Base-by-base conservation (phyloP, 2,113 vertebrate genomes). In the Connochaetes taurinus region DNA sequence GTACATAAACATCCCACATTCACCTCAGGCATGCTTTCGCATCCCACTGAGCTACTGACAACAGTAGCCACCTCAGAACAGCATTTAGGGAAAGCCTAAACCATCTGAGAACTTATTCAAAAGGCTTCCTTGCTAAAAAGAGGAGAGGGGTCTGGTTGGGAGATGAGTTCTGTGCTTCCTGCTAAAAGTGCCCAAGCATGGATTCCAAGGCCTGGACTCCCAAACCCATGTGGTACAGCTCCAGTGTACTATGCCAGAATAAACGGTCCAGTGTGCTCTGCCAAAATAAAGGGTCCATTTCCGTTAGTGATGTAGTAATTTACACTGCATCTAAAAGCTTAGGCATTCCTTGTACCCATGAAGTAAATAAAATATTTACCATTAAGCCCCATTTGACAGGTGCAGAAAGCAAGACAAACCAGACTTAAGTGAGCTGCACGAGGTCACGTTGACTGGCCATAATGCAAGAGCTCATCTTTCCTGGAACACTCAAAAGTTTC, bases 341-440 rank as follows among this genome's bases (percentile, higher is more conserved):
- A 15, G 88, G 53, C 47, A 90, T 50, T 91, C 36, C 88, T 71
- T 86, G 83, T 76, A 85, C 43, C 33, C 50, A 50, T 64, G 55
- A 90, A 91, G 31, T 93, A 97, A 97, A 96, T 87, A 92, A 91
- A 97, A 89, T 95, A 81, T 76, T 60, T 90, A 87, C 78, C 90
- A 80, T 53, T 88, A 88, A 97, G 60, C 88, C 55, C 13, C 43
- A 60, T 58, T 94, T 94, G 82, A 86, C 83, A 80, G 57, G 83
- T 97, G 47, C 9, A 53, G 81, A 95, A 90, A 82, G 33, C 55
- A 62, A 97, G 80, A 95, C 45, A 86, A 80, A 83, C n/a, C 82
- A 87, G 52, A 71, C 40, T 86, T 67, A 40, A 83, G 50, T 27
- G 36, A 43, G 31, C 57, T 95, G 86, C 57, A 29, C 67, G 36